Percentiles rank a stretch among this genome's conserved stretches.
phyloP scores from a whole-genome alignment of 2,113 vertebrate species.

The Climacteris rufus region DNA sequence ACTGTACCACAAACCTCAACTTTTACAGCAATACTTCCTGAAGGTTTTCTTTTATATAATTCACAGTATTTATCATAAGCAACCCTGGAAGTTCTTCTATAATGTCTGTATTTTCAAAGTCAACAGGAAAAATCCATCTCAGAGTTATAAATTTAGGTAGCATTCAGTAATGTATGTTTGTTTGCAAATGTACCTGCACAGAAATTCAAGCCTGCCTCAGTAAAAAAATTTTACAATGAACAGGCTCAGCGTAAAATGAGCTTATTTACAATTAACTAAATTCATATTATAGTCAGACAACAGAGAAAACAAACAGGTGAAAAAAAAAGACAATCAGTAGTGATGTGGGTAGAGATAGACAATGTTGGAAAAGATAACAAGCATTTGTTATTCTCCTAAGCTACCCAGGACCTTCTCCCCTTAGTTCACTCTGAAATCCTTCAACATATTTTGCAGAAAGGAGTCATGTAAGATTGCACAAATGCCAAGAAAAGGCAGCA shows the following conservation, averaged over 20 bases:
- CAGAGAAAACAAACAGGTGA: not conserved
- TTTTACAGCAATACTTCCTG: not conserved
- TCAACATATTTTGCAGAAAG: not conserved
- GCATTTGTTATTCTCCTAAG: not conserved
- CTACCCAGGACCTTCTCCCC: not conserved
- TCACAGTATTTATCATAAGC: not conserved
- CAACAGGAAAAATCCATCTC: not conserved
- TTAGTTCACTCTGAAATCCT: not conserved
- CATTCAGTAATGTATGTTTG: not conserved
- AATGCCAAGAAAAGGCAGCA: not conserved
- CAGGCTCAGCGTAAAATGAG: not conserved
- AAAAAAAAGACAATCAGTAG: not conserved
- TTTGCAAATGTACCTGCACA: not conserved
- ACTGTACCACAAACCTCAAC: not conserved
- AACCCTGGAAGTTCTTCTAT: not conserved
- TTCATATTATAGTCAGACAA: not conserved
- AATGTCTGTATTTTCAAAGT: not conserved
- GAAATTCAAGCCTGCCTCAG: not conserved
- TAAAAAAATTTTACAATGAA: not conserved
- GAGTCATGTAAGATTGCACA: not conserved
- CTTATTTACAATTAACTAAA: not conserved
- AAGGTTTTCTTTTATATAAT: not conserved
- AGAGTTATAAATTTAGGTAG: not conserved
- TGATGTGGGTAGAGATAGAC: not conserved
- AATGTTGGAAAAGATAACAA: not conserved